Conservation (phyloP, 2,888 invertebrate species). For the Trissonchulus latispiculum region DNA sequence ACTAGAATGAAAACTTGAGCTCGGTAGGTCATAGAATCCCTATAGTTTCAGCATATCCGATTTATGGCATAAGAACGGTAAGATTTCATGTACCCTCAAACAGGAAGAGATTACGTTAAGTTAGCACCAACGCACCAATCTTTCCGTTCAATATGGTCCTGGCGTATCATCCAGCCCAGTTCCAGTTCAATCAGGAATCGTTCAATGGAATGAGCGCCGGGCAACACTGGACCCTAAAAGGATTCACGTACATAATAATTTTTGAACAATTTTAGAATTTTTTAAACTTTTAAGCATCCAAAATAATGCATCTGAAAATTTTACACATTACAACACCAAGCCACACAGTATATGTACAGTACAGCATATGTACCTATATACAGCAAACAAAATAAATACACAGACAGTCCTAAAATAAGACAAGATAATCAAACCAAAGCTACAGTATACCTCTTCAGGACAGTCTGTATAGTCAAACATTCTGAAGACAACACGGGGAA, state of each 20-base stretch:
- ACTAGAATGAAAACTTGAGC: too few species aligned
- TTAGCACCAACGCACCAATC: slow-evolving; percentile 71
- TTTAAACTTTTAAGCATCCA: too few species aligned
- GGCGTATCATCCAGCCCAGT: slow-evolving; percentile 79
- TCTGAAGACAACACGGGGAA: slow-evolving; percentile 82
- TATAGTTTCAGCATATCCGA: too few species aligned
- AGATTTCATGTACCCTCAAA: too few species aligned
- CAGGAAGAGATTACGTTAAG: too few species aligned
- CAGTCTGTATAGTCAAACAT: slow-evolving; percentile 98
- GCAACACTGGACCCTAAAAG: slow-evolving; percentile 54
- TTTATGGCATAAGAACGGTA: too few species aligned
- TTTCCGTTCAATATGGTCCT: slow-evolving; percentile 75
- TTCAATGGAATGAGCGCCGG: slow-evolving; percentile 93
- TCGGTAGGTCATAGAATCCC: too few species aligned
- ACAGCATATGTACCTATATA: slow-evolving; percentile 30
- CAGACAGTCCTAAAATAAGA: too few species aligned
- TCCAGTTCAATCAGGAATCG: slow-evolving; percentile 95
- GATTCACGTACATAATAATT: slow-evolving; percentile 41
- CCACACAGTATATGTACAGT: not conserved
- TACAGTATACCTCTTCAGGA: slow-evolving; percentile 59
- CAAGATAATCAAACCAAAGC: too few species aligned
- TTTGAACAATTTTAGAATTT: too few species aligned
- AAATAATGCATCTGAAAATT: too few species aligned
- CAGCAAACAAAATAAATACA: slow-evolving; percentile 3
- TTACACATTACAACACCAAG: too few species aligned